A percentile compares a stretch with the other conserved stretches of the same genome.
These are phyloP conservation scores for Elaeidobius kamerunicus DNA, from an alignment of 2,888 invertebrate species.

Conservation along the genomic window DNA sequence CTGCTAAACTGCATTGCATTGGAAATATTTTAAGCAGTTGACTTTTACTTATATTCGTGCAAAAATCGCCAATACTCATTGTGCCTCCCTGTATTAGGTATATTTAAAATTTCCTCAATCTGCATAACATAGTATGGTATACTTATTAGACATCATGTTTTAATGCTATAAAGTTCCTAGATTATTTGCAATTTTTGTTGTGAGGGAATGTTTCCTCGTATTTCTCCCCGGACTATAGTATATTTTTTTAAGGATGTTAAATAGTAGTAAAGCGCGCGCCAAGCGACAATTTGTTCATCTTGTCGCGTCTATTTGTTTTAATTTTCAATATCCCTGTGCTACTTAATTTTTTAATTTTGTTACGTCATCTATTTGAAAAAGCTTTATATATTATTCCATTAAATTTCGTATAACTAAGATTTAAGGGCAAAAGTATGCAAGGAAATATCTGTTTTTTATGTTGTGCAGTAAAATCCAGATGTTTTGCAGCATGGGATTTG, in stretches of 20 bases:
- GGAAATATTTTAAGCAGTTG: too few relatives aligned
- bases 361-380: conserved; percentile 31
- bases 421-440: conserved; percentile 23
- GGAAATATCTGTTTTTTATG: conserved; percentile 36
- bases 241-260: conserved; percentile 49
- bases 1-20: too few relatives aligned
- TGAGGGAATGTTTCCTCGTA: neutral
- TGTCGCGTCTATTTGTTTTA: conserved; percentile 9
- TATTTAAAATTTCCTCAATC: too few relatives aligned
- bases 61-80: too few relatives aligned
- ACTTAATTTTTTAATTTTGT: conserved; percentile 32
- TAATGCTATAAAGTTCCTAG: too few relatives aligned
- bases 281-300: too few relatives aligned
- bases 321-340: conserved; percentile 3
- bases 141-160: too few relatives aligned
- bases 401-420: conserved; percentile 35
- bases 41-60: too few relatives aligned
- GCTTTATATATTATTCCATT: conserved; percentile 30
- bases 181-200: too few relatives aligned
- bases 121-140: too few relatives aligned
- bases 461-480: neutral
- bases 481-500: neutral
- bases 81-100: too few relatives aligned
- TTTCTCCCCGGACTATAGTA: conserved; percentile 37
- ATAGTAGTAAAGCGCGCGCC: conserved; percentile 37